phyloP scores from a whole-genome alignment of 2,113 vertebrate genomes.

The Phrynosoma platyrhinos region DNA sequence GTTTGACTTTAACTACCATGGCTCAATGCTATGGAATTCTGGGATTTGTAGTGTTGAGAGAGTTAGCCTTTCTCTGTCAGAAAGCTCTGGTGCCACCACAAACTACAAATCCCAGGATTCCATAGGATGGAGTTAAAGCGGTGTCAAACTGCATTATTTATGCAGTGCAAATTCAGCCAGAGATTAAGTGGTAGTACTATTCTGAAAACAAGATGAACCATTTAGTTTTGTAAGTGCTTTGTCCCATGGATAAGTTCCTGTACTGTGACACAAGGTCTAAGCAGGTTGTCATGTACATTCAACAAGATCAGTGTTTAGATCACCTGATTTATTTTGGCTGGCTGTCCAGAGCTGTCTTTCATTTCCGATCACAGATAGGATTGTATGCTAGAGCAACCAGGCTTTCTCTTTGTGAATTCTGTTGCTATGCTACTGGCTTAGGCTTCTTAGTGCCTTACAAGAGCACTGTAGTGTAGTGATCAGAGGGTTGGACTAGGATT shows the following conservation, averaged over 20 bases:
- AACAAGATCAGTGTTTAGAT: not conserved
- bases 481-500: no score
- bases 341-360: not conserved
- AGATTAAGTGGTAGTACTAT: not conserved
- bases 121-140: no score
- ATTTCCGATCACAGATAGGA: not conserved
- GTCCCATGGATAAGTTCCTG: not conserved
- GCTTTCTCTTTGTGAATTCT: not conserved
- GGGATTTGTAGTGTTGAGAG: no score
- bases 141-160: no score
- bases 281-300: not conserved
- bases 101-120: no score
- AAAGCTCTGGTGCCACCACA: no score
- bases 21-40: no score
- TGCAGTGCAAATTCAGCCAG: not conserved
- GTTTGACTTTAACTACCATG: no score
- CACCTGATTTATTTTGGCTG: not conserved
- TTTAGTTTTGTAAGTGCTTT: not conserved
- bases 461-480: no score
- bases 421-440: not conserved
- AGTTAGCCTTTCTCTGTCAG: no score
- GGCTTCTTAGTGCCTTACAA: not conserved
- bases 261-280: not conserved
- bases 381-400: not conserved
- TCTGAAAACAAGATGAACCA: not conserved